Evolutionary conservation across 2,113 vertebrate genomes (phyloP).

Genomic region (Leptobrachium ailaonicum): DNA sequence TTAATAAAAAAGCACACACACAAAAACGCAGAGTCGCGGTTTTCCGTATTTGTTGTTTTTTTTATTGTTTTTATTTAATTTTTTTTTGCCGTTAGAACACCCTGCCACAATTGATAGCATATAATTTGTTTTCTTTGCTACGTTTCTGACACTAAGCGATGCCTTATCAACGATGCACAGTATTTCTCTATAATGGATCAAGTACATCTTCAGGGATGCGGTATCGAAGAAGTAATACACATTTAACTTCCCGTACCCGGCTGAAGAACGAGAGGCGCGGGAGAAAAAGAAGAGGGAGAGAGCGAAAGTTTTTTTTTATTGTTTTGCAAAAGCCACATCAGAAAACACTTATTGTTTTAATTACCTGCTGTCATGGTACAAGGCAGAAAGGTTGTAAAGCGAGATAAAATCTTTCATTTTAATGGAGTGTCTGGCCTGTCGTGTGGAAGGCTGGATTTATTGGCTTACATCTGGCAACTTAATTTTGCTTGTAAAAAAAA

Average conservation of each 20-base stretch:
- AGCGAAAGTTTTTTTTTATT: slow-evolving; percentile 53
- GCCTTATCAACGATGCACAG: not conserved
- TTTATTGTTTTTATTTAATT: no score
- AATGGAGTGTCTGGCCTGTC: slow-evolving; percentile 68
- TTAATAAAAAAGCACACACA: no score
- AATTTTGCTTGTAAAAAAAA: slow-evolving; percentile 51
- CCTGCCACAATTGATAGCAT: not conserved
- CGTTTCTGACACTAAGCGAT: not conserved
- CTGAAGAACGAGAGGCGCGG: not conserved
- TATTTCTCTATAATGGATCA: slow-evolving; percentile 3
- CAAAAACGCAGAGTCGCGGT: no score
- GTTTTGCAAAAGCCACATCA: slow-evolving; percentile 66
- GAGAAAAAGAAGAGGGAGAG: not conserved
- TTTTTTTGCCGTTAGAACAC: not conserved
- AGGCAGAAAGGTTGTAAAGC: slow-evolving; percentile 62
- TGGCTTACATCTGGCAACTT: slow-evolving; percentile 63
- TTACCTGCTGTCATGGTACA: slow-evolving; percentile 70
- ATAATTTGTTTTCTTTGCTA: not conserved
- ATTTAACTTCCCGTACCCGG: not conserved
- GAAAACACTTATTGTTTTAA: slow-evolving; percentile 75
- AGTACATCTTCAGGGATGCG: not conserved
- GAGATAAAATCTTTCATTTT: slow-evolving; percentile 69
- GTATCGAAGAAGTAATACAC: slow-evolving; percentile 27
- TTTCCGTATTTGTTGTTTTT: no score
- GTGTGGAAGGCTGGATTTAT: slow-evolving; percentile 60